Evolutionary conservation across 2,113 vertebrate species (phyloP), one percentile per base, ranked within the genome.

Genomic region (Nothobranchius furzeri): DNA sequence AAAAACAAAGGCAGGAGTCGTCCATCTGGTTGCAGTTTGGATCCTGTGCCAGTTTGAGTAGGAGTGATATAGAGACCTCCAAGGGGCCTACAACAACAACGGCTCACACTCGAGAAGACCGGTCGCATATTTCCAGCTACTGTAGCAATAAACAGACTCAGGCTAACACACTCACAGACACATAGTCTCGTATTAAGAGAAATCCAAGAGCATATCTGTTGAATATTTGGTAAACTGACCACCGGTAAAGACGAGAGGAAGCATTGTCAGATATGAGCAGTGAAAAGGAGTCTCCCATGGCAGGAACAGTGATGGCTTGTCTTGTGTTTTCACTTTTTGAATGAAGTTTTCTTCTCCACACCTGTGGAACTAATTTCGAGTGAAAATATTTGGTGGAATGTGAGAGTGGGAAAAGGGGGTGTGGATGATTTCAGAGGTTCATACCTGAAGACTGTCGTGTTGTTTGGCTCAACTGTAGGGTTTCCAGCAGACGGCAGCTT

Each of bases 401-500:
- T 77, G 71, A 73, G 76, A 70, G 57, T 56, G 40, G 76, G 73
- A 58, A 63, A 56, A 51, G 59, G 68, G 60, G 68, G 55, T 14
- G 70, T 77, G 69, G 64, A 66, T 82, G 73, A 52, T 69, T 74
- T 82, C 45, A 57, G 73, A 76, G 78, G 68, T 84, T 88, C 82
- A 88, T 90, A 90, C 85, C 86, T 89, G 80, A 83, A 85, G 80
- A 70, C 73, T 80, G 70, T 74, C 82, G 76, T 89, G 78, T 90
- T 87, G 80, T 87, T 91, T 93, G 88, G 88, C 91, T 55, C 62
- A 60, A 68, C 68, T 63, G 36, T 81, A 77, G 60, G 68, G 81
- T 90, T 92, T 92, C 91, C 83, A 89, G 90, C 88, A 87, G 89
- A 87, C 12, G 47, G 70, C 79, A 85, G 76, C 68, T 91, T 91